Percentiles rank a stretch among this genome's conserved stretches.
phyloP scores from a whole-genome alignment of 2,888 invertebrate genomes.

The Ametastegia equiseti region DNA sequence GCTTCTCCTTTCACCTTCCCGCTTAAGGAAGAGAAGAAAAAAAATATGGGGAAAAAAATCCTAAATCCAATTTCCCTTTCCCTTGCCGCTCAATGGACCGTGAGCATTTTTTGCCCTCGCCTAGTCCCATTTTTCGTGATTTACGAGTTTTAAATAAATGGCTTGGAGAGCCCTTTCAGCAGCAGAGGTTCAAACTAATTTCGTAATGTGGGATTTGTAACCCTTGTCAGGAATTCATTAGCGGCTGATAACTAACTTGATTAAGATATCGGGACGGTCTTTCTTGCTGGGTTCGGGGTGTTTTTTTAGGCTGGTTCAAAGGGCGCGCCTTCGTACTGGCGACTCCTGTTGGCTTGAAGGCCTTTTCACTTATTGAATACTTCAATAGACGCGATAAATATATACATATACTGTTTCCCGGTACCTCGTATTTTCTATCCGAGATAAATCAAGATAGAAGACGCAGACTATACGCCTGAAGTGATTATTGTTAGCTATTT shows the following conservation, averaged over 20 bases:
- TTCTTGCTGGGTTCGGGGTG: slow-evolving; percentile 48
- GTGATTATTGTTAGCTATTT: not conserved
- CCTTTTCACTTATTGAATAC: slow-evolving; percentile 26
- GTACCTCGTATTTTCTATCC: not conserved
- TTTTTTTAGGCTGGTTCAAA: slow-evolving; percentile 76
- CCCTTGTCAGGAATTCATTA: slow-evolving; percentile 69
- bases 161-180: slow-evolving; percentile 53
- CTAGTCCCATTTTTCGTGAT: slow-evolving; percentile 67
- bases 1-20: slow-evolving; percentile 32
- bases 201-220: slow-evolving; percentile 65
- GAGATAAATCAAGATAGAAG: slow-evolving; percentile 11
- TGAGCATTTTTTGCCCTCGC: slow-evolving; percentile 48
- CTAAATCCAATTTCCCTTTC: slow-evolving; percentile 50
- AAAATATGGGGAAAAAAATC: slow-evolving; percentile 15
- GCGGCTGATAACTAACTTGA: slow-evolving; percentile 63
- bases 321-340: slow-evolving; percentile 54
- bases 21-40: not conserved
- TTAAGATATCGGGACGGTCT: slow-evolving; percentile 63
- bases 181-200: slow-evolving; percentile 66
- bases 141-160: slow-evolving; percentile 66
- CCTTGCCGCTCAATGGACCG: slow-evolving; percentile 48
- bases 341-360: slow-evolving; percentile 1
- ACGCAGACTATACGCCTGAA: not conserved
- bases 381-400: slow-evolving; percentile 20
- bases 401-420: not conserved